A percentile compares a stretch with the other conserved stretches of the same genome.
Conservation (phyloP, 2,113 vertebrate species). For the Pteruthius melanotis region DNA sequence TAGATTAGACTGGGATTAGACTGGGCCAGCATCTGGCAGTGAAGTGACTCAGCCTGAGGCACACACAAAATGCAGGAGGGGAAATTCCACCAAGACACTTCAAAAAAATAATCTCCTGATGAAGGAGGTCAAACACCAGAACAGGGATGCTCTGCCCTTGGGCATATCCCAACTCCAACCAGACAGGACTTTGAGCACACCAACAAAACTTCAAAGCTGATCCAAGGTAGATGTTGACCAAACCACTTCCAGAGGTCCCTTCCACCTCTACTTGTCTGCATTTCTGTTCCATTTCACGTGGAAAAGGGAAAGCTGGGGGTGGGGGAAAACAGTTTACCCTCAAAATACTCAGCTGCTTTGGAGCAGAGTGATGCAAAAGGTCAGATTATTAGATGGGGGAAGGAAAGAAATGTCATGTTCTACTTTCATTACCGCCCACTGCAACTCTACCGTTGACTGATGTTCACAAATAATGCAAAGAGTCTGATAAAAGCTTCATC, state of each 20-base stretch:
- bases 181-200: background rate
- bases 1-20: rapidly evolving
- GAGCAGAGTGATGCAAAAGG: constrained; percentile 40
- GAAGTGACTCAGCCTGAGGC: background rate
- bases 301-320: background rate
- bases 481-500: background rate
- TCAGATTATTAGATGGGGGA: constrained; percentile 29
- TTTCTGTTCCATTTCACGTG: background rate
- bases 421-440: constrained; percentile 45
- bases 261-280: background rate
- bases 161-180: background rate
- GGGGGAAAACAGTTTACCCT: background rate
- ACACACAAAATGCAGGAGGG: rapidly evolving
- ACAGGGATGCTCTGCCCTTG: background rate
- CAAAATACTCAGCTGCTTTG: background rate
- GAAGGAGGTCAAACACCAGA: background rate
- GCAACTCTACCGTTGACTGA: background rate
- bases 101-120: rapidly evolving
- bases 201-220: background rate
- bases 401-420: constrained; percentile 54
- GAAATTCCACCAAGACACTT: background rate
- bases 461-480: background rate
- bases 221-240: background rate
- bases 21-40: background rate
- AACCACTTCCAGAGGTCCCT: background rate